Evolutionary conservation across 2,113 vertebrate genomes (phyloP).

Genomic region (Chaetodon trifascialis): DNA sequence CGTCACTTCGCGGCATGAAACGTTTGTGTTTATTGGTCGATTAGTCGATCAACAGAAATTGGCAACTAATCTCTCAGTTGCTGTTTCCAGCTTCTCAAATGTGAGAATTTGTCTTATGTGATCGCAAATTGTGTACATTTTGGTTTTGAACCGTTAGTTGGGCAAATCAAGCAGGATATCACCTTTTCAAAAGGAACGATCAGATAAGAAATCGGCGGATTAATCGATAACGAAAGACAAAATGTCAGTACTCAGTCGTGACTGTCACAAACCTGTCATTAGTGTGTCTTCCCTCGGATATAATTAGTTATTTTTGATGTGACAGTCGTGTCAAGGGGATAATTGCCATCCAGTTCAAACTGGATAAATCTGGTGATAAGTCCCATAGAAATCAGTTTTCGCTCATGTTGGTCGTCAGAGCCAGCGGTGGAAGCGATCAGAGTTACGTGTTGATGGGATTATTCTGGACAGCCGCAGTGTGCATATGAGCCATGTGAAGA

Average conservation of each 20-base stretch:
- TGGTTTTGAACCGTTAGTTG: background rate
- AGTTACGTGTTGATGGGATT: background rate
- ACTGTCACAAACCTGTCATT: background rate
- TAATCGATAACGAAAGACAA: background rate
- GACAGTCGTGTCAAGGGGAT: slow-evolving; percentile 4
- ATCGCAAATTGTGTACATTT: background rate
- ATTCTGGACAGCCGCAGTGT: slow-evolving; percentile 2
- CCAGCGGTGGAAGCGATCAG: background rate
- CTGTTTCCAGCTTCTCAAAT: no score
- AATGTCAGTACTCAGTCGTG: background rate
- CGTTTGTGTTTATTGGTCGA: background rate
- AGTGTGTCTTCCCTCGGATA: background rate
- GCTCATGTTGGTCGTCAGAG: slow-evolving; percentile 4
- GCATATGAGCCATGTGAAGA: background rate
- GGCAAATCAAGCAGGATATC: background rate
- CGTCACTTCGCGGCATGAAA: background rate
- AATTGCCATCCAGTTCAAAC: background rate
- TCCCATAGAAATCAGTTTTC: slow-evolving; percentile 2
- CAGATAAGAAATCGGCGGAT: no score
- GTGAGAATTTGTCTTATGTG: background rate
- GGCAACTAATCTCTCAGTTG: background rate
- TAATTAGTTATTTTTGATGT: background rate
- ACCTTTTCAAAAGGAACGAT: background rate
- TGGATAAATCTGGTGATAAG: background rate
- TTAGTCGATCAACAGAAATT: background rate